These are phyloP conservation scores for Lasioglossum morio DNA, from an alignment of 2,888 invertebrate species.

Conservation along the genomic window DNA sequence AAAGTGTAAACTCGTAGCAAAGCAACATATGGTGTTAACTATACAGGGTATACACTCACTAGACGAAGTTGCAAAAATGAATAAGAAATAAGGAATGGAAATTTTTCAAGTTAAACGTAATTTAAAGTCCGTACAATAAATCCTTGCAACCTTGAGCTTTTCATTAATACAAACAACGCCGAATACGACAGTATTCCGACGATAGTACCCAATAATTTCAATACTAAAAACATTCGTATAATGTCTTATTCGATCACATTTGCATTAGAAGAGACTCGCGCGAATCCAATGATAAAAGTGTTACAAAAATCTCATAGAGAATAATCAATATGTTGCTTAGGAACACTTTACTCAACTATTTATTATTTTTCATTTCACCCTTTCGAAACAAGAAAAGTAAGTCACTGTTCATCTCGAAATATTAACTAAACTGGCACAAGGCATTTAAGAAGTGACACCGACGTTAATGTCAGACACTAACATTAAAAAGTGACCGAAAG, in stretches of 20 bases:
- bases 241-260: background rate
- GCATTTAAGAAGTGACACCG: background rate
- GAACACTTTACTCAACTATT: background rate
- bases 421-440: background rate
- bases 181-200: background rate
- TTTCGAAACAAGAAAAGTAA: background rate
- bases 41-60: background rate
- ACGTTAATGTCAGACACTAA: background rate
- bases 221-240: background rate
- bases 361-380: background rate
- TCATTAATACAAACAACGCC: background rate
- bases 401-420: background rate
- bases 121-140: background rate
- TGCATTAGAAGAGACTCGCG: background rate
- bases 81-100: background rate
- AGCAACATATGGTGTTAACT: slow-evolving; percentile 31
- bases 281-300: background rate
- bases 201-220: background rate
- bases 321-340: background rate
- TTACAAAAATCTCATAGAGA: background rate
- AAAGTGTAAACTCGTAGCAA: slow-evolving; percentile 36
- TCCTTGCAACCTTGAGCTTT: background rate
- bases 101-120: background rate
- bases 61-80: background rate
- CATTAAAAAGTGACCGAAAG: background rate